Evolutionary conservation across 2,888 invertebrate species (phyloP), one percentile per base, ranked within the genome.

Genomic region (Papilio demoleus): DNA sequence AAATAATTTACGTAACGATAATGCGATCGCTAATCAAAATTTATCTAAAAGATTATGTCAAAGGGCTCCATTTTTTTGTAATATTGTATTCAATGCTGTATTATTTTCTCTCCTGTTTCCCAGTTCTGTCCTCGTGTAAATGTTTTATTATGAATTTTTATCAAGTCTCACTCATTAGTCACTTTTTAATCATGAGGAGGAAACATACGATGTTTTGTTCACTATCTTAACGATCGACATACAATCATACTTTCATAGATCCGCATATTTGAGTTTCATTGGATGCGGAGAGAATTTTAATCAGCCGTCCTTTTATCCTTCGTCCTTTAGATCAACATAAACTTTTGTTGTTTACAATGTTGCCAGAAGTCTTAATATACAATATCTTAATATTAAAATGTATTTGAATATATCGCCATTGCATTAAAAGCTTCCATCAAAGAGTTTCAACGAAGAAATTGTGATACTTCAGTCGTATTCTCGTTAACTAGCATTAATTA

Each of bases 241-340:
- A 60, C 38, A 53, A 67, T 63, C 67, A 60, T 64, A 53, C 62
- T 67, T 62, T 62, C 63, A 59, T 66, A 66, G 65, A 66, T 65
- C 53, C 69, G 65, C 61, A 59, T 62, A 53, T 56, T 22, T 38
- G 64, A 47, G 24, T 59, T 47, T 36, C 27, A 60, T n/a, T 38
- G n/a, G 9, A 42, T 45, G 22, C 4, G 56, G 17, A 19, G 5
- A 36, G 68, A 68, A 63, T 68, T 47, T 47, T 47, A 68, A 64
- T 58, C 38, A 66, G 38, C 11, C 6, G n/a, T 56, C 65, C n/a
- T n/a, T n/a, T n/a, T n/a, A n/a, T n/a, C n/a, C n/a, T n/a, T n/a
- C n/a, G n/a, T n/a, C n/a, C 34, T 36, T 38, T 38, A 38, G 38
- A 12, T 38, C 24, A 22, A 47, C 14, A 62, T 62, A 62, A 19